Evolutionary conservation across 2,113 vertebrate species (phyloP), one percentile per base, ranked within the genome.

Genomic region (Melanostigma gelatinosum): DNA sequence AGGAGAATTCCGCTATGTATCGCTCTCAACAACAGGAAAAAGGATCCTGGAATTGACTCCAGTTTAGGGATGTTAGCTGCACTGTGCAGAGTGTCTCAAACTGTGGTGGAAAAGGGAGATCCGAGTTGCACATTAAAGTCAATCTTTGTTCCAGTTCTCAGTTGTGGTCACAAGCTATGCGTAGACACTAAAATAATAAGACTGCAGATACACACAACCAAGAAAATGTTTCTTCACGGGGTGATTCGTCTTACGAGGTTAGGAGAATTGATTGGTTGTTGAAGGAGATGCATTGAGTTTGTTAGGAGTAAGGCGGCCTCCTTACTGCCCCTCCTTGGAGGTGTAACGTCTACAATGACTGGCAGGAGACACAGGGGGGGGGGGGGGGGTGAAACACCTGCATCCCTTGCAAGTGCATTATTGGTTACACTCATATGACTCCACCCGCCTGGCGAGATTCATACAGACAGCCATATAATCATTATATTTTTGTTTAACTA

Each of bases 211-310:
- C n/a, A 63, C 63, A 63, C 1, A 57, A 72, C 4, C 22, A 50
- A 57, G 29, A 66, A 75, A 13, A 55, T 38, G 34, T 80, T 42
- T 63, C 55, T 58, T 16, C 32, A 52, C 20, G 62, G 48, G 36
- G 46, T 18, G 22, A n/a, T n/a, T n/a, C n/a, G n/a, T n/a, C n/a
- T n/a, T n/a, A n/a, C n/a, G n/a, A n/a, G n/a, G n/a, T n/a, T n/a
- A n/a, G n/a, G n/a, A n/a, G n/a, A n/a, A n/a, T n/a, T n/a, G n/a
- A n/a, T n/a, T n/a, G n/a, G n/a, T n/a, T n/a, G n/a, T n/a, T 48
- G 27, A 75, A 27, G 70, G 2, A 71, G 65, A 20, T 24, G 1
- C 7, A 46, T 2, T 69, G 29, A 36, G 20, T 48, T 42, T 54
- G 63, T 72, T 42, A 12, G 12, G 13, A 32, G 18, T 6, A 38